Percentiles rank a stretch among this genome's conserved stretches.
These are phyloP conservation scores for Oenanthe melanoleuca DNA, from an alignment of 2,113 vertebrate species.

Conservation along the genomic window DNA sequence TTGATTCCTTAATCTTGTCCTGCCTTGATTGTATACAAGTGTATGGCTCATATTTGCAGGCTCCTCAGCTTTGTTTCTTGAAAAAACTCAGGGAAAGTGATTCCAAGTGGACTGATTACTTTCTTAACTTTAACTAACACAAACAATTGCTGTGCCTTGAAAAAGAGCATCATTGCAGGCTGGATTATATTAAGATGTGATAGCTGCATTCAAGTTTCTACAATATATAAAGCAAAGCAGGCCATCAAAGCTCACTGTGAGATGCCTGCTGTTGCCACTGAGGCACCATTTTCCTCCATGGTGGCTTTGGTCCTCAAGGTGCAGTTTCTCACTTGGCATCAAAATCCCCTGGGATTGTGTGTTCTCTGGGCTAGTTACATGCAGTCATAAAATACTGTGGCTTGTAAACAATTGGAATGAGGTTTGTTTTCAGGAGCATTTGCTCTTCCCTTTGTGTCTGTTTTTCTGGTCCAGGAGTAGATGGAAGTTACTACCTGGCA, in stretches of 20 bases:
- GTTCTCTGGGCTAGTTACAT: not conserved
- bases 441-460: not conserved
- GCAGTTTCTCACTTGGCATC: not conserved
- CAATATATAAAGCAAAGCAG: not conserved
- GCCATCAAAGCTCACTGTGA: not conserved
- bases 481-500: not conserved
- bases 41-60: not conserved
- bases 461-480: not conserved
- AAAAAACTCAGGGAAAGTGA: not conserved
- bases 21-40: not conserved
- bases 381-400: not conserved
- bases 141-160: not conserved
- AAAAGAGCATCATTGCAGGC: not conserved
- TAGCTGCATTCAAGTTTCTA: not conserved
- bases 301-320: not conserved
- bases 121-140: not conserved
- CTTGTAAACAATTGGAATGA: not conserved
- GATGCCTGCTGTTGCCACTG: not conserved
- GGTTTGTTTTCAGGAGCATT: not conserved
- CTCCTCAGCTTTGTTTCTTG: not conserved
- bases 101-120: not conserved
- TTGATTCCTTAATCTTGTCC: not conserved
- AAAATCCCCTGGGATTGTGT: not conserved
- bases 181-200: not conserved
- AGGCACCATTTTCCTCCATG: not conserved